These are phyloP conservation scores for Cerastis rubricosa DNA, from an alignment of 2,888 invertebrate genomes.

Conservation along the genomic window DNA sequence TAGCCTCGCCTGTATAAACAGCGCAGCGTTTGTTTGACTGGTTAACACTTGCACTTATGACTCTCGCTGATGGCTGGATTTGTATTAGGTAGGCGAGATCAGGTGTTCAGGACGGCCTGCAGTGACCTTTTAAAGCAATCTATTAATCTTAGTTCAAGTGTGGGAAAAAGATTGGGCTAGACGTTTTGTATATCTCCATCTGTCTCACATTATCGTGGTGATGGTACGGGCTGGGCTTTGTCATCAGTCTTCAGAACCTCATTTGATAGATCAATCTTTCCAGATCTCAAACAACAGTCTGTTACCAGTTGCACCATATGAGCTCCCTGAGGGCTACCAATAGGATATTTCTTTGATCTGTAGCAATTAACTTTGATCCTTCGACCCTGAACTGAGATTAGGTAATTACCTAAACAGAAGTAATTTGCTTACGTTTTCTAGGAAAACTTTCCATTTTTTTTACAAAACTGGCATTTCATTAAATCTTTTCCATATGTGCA, in stretches of 20 bases:
- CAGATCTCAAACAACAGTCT: neutral
- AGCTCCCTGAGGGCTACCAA: neutral
- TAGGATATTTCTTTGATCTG: neutral
- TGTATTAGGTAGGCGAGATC: neutral
- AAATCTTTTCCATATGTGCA: neutral
- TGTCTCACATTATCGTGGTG: neutral
- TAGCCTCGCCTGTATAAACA: constrained; percentile 1
- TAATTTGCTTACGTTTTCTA: neutral
- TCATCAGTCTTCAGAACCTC: neutral
- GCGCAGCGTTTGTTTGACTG: neutral
- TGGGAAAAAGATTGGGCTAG: neutral
- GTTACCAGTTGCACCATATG: neutral
- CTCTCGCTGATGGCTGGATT: neutral
- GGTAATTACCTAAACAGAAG: neutral
- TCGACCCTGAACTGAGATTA: neutral
- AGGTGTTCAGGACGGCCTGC: neutral
- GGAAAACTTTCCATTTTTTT: neutral
- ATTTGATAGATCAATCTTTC: neutral
- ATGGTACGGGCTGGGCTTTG: neutral
- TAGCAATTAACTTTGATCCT: neutral
- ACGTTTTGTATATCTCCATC: neutral
- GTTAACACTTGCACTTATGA: constrained; percentile 1
- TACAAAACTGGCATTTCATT: neutral
- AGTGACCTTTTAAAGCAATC: neutral
- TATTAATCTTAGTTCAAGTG: neutral